Evolutionary conservation across 1,140 invertebrate genomes (phyloP).

Genomic region (Bombus huntii): DNA sequence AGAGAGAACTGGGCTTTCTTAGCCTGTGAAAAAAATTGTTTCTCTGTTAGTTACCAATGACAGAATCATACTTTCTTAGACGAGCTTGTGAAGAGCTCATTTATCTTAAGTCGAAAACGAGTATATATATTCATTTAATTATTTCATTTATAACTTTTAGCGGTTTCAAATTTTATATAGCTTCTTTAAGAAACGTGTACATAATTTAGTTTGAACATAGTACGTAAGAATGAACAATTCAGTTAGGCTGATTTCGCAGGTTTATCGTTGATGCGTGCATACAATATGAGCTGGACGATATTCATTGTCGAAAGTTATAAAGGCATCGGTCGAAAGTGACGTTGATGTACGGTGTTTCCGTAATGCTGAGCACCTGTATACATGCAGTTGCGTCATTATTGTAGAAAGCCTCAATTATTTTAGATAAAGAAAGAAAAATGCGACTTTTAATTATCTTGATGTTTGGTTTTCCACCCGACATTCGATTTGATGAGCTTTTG

Average conservation of each 20-base stretch:
- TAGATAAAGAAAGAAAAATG: constrained; percentile 64
- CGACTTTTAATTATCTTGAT: constrained; percentile 59
- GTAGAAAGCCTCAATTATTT: constrained; percentile 67
- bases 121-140: too few relatives aligned
- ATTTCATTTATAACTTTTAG: too few relatives aligned
- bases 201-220: neutral
- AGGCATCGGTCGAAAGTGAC: constrained; percentile 27
- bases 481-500: neutral
- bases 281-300: neutral
- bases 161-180: too few relatives aligned
- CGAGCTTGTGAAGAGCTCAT: too few relatives aligned
- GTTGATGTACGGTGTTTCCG: neutral
- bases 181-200: neutral
- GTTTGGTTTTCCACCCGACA: neutral
- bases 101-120: too few relatives aligned
- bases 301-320: constrained; percentile 13
- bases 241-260: neutral
- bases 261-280: neutral
- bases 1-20: neutral
- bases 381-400: constrained; percentile 66
- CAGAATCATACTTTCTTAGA: too few relatives aligned
- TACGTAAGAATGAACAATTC: neutral
- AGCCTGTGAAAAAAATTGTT: too few relatives aligned
- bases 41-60: too few relatives aligned
- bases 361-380: constrained; percentile 49